These are phyloP conservation scores for Corythaixoides concolor DNA, from an alignment of 2,113 vertebrate genomes.

Conservation along the genomic window DNA sequence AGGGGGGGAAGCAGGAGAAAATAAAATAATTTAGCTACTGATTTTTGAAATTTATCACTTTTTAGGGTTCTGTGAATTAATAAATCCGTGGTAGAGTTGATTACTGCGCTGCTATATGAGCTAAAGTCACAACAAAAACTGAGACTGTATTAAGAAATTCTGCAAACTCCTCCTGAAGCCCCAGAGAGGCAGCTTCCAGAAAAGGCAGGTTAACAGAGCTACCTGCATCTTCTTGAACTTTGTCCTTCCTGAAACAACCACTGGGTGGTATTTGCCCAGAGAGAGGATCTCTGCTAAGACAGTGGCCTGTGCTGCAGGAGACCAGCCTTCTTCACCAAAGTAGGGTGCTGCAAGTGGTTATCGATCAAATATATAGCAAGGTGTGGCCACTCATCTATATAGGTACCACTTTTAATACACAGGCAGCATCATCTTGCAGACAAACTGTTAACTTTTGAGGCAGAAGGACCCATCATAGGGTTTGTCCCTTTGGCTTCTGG, in stretches of 20 bases:
- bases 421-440: background rate
- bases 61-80: background rate
- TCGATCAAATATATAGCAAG: background rate
- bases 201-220: background rate
- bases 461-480: background rate
- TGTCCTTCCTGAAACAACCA: background rate
- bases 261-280: background rate
- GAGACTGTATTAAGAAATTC: background rate
- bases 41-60: background rate
- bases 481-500: background rate
- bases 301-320: background rate
- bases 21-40: conserved; percentile 1
- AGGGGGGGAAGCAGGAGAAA: background rate
- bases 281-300: background rate
- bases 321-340: background rate
- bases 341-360: background rate
- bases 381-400: background rate
- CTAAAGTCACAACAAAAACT: background rate
- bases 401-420: background rate
- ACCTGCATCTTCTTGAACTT: background rate
- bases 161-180: background rate
- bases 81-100: background rate
- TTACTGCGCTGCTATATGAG: background rate
- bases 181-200: background rate
- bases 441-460: background rate